Evolutionary conservation across 1,140 invertebrate genomes (phyloP).

Genomic region (Diprion similis): DNA sequence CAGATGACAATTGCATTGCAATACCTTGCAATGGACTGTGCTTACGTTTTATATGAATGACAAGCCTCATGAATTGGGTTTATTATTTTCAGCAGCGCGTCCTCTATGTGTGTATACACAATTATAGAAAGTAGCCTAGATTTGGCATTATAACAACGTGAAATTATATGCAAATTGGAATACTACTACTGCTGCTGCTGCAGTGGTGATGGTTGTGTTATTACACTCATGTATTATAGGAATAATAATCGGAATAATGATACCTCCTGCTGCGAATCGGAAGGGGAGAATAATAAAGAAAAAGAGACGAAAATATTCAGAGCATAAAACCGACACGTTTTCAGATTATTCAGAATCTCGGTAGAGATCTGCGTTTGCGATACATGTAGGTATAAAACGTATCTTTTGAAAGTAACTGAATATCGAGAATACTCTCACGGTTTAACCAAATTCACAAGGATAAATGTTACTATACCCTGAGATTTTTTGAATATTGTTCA

Average conservation of each 20-base stretch:
- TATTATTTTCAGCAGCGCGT: too few species aligned
- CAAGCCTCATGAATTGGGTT: neutral
- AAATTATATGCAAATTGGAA: slow-evolving; percentile 31
- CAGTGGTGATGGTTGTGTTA: neutral
- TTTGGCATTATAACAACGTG: slow-evolving; percentile 17
- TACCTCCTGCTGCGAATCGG: neutral
- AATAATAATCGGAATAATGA: neutral
- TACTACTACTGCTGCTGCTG: slow-evolving; percentile 1
- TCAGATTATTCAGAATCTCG: neutral
- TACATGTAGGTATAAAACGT: neutral
- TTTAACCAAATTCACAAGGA: neutral
- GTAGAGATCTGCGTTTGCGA: neutral
- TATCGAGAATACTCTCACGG: neutral
- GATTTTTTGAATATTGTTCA: too few species aligned
- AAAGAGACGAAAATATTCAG: neutral
- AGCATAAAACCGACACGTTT: neutral
- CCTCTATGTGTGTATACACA: neutral
- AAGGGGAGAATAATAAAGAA: neutral
- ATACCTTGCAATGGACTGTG: neutral
- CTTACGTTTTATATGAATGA: neutral
- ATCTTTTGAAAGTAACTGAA: neutral
- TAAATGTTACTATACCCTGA: too few species aligned
- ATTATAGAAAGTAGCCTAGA: slow-evolving; percentile 29
- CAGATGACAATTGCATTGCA: neutral
- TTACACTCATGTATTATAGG: neutral